Evolutionary conservation across 92 coral and sea anemone species (phyloP).

Genomic region (Virgularia gustaviana): DNA sequence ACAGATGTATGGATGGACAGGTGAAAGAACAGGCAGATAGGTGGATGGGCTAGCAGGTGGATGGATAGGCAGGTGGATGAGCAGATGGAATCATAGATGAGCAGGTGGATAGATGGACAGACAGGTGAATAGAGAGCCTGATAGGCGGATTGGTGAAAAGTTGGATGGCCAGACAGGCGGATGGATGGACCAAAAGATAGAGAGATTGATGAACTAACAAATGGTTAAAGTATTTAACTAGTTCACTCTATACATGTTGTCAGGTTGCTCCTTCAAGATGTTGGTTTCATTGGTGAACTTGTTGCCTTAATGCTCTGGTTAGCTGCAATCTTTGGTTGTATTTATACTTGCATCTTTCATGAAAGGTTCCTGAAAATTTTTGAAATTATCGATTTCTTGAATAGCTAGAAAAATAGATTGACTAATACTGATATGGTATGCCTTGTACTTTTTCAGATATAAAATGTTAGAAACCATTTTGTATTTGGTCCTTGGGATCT

Average conservation of each 20-base stretch:
- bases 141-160: too few species aligned
- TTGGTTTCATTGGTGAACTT: slow-evolving; percentile 68
- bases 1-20: neutral
- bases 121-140: neutral
- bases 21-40: neutral
- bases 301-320: slow-evolving; percentile 77
- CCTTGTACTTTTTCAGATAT: slow-evolving; percentile 55
- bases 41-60: neutral
- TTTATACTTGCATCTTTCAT: slow-evolving; percentile 76
- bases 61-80: neutral
- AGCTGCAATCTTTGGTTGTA: slow-evolving; percentile 69
- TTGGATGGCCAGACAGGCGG: too few species aligned
- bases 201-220: neutral
- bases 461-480: slow-evolving; percentile 75
- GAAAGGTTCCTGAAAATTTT: slow-evolving; percentile 63
- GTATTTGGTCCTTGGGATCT: slow-evolving; percentile 80
- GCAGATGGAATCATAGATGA: neutral
- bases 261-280: slow-evolving; percentile 86
- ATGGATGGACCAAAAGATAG: neutral
- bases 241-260: neutral
- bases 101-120: neutral
- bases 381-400: neutral
- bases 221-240: neutral
- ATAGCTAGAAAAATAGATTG: neutral
- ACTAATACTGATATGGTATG: neutral